Conservation (phyloP, 2,797 vertebrate species). For the Rhinatrema bivittatum region DNA sequence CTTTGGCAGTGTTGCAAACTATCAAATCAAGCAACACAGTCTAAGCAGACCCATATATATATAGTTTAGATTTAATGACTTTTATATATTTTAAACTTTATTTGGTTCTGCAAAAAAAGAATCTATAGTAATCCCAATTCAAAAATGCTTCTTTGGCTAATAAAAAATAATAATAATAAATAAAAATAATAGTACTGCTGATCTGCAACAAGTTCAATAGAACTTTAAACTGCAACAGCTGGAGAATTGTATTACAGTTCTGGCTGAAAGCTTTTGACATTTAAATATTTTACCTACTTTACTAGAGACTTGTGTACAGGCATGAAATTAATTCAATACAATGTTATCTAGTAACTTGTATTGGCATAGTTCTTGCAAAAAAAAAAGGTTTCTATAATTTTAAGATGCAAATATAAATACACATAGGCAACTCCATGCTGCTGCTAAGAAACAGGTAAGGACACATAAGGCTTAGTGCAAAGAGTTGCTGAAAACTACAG, state of each 20-base stretch:
- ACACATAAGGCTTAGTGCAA: conserved; percentile 2
- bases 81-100: neutral
- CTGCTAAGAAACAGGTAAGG: neutral
- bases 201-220: conserved; percentile 18
- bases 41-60: too few relatives aligned
- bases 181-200: too few relatives aligned
- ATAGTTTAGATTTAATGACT: too few relatives aligned
- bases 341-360: neutral
- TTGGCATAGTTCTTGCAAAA: conserved; percentile 3
- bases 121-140: neutral
- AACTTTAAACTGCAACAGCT: conserved; percentile 20
- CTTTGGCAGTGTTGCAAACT: too few relatives aligned
- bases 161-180: too few relatives aligned
- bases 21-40: too few relatives aligned
- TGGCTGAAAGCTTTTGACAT: neutral
- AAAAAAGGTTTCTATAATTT: conserved; percentile 9
- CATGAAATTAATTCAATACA: neutral
- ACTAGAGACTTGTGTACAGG: neutral
- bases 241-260: conserved; percentile 7
- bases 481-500: conserved; percentile 1
- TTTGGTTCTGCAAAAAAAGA: conserved; percentile 8
- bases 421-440: neutral
- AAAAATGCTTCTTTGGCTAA: conserved; percentile 18
- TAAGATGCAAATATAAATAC: neutral
- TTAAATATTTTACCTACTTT: neutral